phyloP scores from a whole-genome alignment of 2,113 vertebrate genomes.

The Gymnobelideus leadbeateri region DNA sequence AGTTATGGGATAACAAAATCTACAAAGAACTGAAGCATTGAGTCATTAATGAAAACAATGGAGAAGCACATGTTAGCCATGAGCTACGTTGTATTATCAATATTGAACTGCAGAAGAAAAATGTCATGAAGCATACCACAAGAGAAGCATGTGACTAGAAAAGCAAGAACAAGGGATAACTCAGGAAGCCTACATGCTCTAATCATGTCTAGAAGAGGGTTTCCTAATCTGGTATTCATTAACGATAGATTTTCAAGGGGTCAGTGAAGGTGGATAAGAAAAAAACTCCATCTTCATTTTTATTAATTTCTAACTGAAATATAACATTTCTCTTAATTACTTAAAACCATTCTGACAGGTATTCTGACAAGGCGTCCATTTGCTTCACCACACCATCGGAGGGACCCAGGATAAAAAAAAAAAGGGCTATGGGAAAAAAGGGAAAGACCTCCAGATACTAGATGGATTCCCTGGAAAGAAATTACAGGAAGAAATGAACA shows the following conservation, averaged over 20 bases:
- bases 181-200: background rate
- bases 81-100: background rate
- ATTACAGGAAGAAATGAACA: too few relatives aligned
- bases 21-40: background rate
- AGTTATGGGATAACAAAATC: background rate
- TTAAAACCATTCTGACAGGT: too few relatives aligned
- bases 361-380: too few relatives aligned
- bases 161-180: background rate
- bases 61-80: background rate
- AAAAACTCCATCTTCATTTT: too few relatives aligned
- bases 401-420: too few relatives aligned
- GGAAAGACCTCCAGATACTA: too few relatives aligned
- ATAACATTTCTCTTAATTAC: too few relatives aligned
- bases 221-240: background rate
- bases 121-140: background rate
- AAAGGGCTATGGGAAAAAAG: too few relatives aligned
- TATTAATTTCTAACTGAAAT: too few relatives aligned
- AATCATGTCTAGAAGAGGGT: background rate
- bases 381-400: too few relatives aligned
- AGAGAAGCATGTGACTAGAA: background rate
- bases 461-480: too few relatives aligned
- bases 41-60: background rate
- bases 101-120: background rate
- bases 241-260: background rate
- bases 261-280: background rate